phyloP scores from a whole-genome alignment of 2,888 invertebrate genomes.

The Pinctada fucata region DNA sequence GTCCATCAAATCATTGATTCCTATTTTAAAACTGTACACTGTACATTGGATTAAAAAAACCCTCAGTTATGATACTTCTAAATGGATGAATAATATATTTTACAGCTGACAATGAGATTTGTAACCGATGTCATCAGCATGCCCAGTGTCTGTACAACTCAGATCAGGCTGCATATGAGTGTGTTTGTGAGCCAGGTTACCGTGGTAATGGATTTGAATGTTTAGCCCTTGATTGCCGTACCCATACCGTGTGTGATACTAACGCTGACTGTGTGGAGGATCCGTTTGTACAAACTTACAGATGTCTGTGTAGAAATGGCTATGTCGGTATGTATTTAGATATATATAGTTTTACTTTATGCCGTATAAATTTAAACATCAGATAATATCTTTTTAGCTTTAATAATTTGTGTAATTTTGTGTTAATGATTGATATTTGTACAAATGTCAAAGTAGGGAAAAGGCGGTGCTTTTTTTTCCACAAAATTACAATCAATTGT shows the following conservation, averaged over 20 bases:
- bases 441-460: too few species aligned
- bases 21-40: too few species aligned
- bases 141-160: conserved; percentile 83
- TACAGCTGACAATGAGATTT: conserved; percentile 33
- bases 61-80: too few species aligned
- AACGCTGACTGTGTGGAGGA: conserved; percentile 65
- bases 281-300: conserved; percentile 41
- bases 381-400: too few species aligned
- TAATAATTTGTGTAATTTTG: too few species aligned
- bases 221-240: conserved; percentile 53
- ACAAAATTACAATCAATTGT: too few species aligned
- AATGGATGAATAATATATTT: not conserved
- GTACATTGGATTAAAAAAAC: too few species aligned
- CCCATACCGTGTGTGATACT: conserved; percentile 58
- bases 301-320: conserved; percentile 65
- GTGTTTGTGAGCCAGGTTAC: conserved; percentile 63
- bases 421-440: too few species aligned
- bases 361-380: not conserved
- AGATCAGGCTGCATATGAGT: conserved; percentile 48
- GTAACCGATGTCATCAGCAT: conserved; percentile 86
- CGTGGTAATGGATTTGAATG: conserved; percentile 66
- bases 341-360: not conserved
- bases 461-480: too few species aligned
- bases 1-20: too few species aligned
- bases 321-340: conserved; percentile 53